Evolutionary conservation across 2,797 vertebrate species (phyloP), one percentile per base, ranked within the genome.

Genomic region (Notamacropus eugenii): DNA sequence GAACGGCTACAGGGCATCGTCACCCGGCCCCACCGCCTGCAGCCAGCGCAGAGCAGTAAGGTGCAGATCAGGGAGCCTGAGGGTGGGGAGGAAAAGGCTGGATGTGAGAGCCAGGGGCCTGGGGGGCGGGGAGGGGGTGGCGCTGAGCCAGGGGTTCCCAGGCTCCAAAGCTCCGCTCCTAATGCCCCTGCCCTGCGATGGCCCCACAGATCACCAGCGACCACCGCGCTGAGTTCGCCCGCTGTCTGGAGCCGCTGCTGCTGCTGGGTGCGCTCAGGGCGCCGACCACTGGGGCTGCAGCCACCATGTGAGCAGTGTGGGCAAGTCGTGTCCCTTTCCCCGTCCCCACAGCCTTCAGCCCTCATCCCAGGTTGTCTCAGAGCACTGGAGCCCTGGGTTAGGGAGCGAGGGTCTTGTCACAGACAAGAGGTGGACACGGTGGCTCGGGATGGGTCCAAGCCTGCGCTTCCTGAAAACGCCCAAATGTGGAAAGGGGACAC

Each of bases 21-120:
- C 62, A 99, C 99, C 91, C 98, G 99, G 94, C 99, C 99, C 0
- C 99, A 99, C 90, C 99, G 98, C 56, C 98, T 99, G 97, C 98
- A 98, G 56, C 99, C 99, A 0, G 98, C 99, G 1, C 99, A 99
- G 98, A 99, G 99, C 98, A 99, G 99, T 99, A 99, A 99, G 99
- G 99, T 99, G 97, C 9, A 6, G 0, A 0, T 3, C 59, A 0
- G 0, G 5, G 24, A 28, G 24, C 74, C 0, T 0, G 0, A 31
- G 40, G 29, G 0, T 28, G n/a, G 62, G 62, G 62, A 67, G 34
- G 62, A n/a, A 19, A 52, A 55, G 9, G 58, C 92, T 28, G 22
- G 27, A 55, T 24, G 54, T 91, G 55, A 24, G 54, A 6, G 22
- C 50, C 50, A 28, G 50, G 40, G 62, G 12, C 1, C 14, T 14